Evolutionary conservation across 53 echinoderm and acorn worm species (phyloP), one percentile per base, ranked within the genome.

Genomic region (Mesocentrotus franciscanus): DNA sequence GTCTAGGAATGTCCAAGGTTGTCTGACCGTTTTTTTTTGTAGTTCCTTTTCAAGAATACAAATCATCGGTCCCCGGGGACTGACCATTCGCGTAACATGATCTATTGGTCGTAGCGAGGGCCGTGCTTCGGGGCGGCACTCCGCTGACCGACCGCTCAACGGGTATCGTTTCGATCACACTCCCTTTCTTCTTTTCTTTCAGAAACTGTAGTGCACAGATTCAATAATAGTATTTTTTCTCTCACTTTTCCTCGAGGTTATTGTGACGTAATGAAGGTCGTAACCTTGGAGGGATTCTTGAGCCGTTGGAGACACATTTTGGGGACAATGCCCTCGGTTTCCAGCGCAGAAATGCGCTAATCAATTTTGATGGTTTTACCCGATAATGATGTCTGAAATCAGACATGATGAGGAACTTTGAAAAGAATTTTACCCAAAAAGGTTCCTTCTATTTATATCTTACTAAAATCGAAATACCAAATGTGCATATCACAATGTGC

Each of bases 1-100:
- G 90, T 90, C 90, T 90, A n/a, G 56, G 60, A 90, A 59, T 60
- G 59, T 15, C 39, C 92, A 92, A 92, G 92, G 92, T 92, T 92
- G 92, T 92, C 92, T 92, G 68, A 12, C 18, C 35, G 2, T 8
- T 56, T 16, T 89, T 89, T 34, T 35, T n/a, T n/a, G n/a, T n/a
- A n/a, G 49, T 57, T 32, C 30, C 74, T 74, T 16, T 17, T 36
- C 17, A 42, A 1, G 42, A 39, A 81, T 8, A 81, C n/a, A 60
- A 81, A 81, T 81, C 81, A 81, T 81, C 8, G 81, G 9, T 9
- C 81, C 81, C 5, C 34, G 17, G 81, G 33, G 22, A 81, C 8
- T 81, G 81, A 81, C 81, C 81, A 81, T 18, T 81, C 17, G 18
- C 2, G 81, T 42, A 81, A 81, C 22, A 81, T 42, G 81, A 81